These are phyloP conservation scores for Nomia melanderi DNA, from an alignment of 1,140 invertebrate species.

Conservation along the genomic window DNA sequence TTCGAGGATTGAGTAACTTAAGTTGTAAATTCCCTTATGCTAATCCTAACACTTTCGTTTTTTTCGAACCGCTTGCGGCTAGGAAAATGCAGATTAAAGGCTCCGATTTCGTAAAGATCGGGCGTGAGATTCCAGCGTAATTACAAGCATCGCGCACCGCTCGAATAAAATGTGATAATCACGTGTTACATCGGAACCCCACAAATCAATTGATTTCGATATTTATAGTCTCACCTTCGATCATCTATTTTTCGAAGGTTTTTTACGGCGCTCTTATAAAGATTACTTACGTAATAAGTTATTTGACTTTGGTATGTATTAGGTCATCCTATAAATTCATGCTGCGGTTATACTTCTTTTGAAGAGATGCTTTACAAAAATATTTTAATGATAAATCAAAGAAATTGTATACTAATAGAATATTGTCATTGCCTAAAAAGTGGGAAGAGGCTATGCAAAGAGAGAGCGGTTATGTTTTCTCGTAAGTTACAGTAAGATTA, in stretches of 20 bases:
- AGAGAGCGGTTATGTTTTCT: too few relatives aligned
- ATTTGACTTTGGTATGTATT: too few relatives aligned
- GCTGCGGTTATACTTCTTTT: too few relatives aligned
- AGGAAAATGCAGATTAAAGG: slow-evolving; percentile 33
- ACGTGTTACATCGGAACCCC: slow-evolving; percentile 15
- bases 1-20: slow-evolving; percentile 14
- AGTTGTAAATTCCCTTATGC: slow-evolving; percentile 37
- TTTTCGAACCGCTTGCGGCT: not conserved
- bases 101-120: not conserved
- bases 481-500: too few relatives aligned
- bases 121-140: slow-evolving; percentile 15
- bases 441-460: too few relatives aligned
- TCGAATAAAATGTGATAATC: slow-evolving; percentile 37
- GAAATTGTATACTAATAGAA: too few relatives aligned
- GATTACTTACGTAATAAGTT: not conserved
- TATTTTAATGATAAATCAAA: too few relatives aligned
- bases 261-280: not conserved
- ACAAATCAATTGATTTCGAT: slow-evolving; percentile 29
- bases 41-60: slow-evolving; percentile 15
- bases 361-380: too few relatives aligned
- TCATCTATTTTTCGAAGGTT: not conserved
- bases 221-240: not conserved
- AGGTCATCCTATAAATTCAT: too few relatives aligned
- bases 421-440: too few relatives aligned
- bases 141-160: slow-evolving; percentile 21